Conservation (phyloP, 1,140 invertebrate genomes). For the Globodera rostochiensis region DNA sequence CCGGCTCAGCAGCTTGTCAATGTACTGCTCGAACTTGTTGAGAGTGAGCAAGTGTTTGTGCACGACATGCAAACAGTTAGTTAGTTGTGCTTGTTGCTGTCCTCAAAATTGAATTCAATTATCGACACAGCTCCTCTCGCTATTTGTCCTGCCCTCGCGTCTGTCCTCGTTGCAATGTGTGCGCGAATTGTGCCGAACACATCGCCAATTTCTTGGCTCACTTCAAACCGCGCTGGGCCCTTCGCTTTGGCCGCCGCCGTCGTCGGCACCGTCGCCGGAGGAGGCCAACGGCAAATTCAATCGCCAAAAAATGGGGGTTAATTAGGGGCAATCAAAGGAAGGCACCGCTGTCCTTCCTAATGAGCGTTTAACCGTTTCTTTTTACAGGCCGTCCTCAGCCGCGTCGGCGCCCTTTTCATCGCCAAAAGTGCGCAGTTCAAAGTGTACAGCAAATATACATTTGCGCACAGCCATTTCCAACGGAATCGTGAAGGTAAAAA, state of each 20-base stretch:
- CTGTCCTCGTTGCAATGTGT: not conserved
- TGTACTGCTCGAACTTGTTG: conserved; percentile 5
- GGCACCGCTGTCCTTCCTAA: not conserved
- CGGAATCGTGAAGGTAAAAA: not conserved
- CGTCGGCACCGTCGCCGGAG: not conserved
- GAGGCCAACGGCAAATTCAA: not conserved
- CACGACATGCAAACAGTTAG: not conserved
- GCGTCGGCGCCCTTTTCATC: conserved; percentile 5
- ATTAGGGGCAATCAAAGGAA: not conserved
- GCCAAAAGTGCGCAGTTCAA: conserved; percentile 5
- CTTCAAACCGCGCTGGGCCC: not conserved
- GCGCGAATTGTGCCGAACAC: not conserved
- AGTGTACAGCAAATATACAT: conserved; percentile 16
- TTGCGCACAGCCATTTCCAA: conserved; percentile 6
- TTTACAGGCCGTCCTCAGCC: not conserved
- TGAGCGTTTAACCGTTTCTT: not conserved
- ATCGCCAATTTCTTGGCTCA: conserved; percentile 6
- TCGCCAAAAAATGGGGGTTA: conserved; percentile 5
- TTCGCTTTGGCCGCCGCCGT: not conserved
- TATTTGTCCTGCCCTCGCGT: not conserved
- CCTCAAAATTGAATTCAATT: not conserved
- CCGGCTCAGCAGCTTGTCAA: not conserved
- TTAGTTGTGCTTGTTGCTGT: not conserved
- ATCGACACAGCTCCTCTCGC: not conserved
- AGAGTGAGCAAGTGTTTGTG: not conserved